These are phyloP conservation scores for Bradypodion ventrale DNA, from an alignment of 2,797 vertebrate species.

Conservation along the genomic window DNA sequence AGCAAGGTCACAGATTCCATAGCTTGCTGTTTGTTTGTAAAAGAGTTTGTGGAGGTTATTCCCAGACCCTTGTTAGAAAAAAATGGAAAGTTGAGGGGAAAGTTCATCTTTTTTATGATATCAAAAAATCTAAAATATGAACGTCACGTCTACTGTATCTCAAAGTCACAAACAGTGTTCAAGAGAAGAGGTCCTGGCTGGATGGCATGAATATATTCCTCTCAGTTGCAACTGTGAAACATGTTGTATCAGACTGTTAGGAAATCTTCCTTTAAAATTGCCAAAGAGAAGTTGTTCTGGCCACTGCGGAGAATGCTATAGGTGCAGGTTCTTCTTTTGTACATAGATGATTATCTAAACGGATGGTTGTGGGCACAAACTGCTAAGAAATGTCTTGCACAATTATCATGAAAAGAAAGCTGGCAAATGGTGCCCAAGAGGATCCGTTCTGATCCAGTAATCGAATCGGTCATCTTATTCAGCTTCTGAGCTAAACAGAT, in stretches of 20 bases:
- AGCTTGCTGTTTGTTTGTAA: slow-evolving; percentile 74
- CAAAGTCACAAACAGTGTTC: slow-evolving; percentile 13
- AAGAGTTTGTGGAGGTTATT: slow-evolving; percentile 54
- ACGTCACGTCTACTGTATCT: slow-evolving; percentile 27
- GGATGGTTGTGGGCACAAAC: background rate
- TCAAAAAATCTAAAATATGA: slow-evolving; percentile 55
- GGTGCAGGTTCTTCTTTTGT: background rate
- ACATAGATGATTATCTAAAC: background rate
- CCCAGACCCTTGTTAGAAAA: slow-evolving; percentile 55
- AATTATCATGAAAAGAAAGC: background rate
- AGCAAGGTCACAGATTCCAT: slow-evolving; percentile 56
- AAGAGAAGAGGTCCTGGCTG: background rate
- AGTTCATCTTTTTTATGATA: slow-evolving; percentile 46
- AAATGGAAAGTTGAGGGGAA: slow-evolving; percentile 52
- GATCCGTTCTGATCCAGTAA: background rate
- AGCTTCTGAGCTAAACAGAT: slow-evolving; percentile 53
- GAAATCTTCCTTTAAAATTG: background rate
- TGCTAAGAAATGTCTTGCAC: background rate
- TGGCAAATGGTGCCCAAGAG: background rate
- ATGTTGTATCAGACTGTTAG: background rate
- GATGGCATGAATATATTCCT: background rate
- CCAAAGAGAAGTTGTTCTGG: background rate
- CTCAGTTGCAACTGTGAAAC: background rate
- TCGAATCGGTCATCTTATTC: slow-evolving; percentile 51
- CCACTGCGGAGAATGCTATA: background rate